Evolutionary conservation across 2,113 vertebrate genomes (phyloP), one percentile per base, ranked within the genome.

Genomic region (Nycticebus coucang): DNA sequence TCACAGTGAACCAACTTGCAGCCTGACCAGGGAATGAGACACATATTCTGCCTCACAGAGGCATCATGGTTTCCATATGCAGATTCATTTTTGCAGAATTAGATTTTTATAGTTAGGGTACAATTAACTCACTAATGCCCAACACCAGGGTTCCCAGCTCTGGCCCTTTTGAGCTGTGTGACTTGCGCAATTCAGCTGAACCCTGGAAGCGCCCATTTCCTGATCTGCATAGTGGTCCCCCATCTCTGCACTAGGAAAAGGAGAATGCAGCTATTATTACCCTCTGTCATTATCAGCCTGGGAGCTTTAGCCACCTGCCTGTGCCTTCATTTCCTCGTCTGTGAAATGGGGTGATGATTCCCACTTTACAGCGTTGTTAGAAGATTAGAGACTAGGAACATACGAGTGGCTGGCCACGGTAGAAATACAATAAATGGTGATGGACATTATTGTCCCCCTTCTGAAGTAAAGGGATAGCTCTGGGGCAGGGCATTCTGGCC

Each of bases 341-440:
- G 74, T 83, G n/a, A 68, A 82, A 53, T 24, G 53, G 79, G 62
- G 30, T 7, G 7, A 19, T 55, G 50, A 59, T 10, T 50, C n/a
- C 0, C 10, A 7, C 24, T 4, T 45, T 50, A 7, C 10, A 6
- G 5, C 3, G 14, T 1, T 12, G 30, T 45, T 2, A 3, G 15
- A 41, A 71, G 53, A 9, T 69, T 3, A 19, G 21, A 66, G 53
- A 12, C 19, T 6, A 6, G 50, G 30, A 64, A 26, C 57, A 0
- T 4, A 0, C 0, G 17, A 13, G 13, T 5, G 26, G 15, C 18
- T 2, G 41, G 80, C 55, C 2, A 0, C 0, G 0, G 41, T 7
- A 26, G 50, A 85, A 26, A 50, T 4, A 6, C 50, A 28, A 1
- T 19, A 7, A 28, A 11, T 0, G 24, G 7, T 3, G 33, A 53